Evolutionary conservation across 2,113 vertebrate species (phyloP).

Genomic region (Serinus canaria): DNA sequence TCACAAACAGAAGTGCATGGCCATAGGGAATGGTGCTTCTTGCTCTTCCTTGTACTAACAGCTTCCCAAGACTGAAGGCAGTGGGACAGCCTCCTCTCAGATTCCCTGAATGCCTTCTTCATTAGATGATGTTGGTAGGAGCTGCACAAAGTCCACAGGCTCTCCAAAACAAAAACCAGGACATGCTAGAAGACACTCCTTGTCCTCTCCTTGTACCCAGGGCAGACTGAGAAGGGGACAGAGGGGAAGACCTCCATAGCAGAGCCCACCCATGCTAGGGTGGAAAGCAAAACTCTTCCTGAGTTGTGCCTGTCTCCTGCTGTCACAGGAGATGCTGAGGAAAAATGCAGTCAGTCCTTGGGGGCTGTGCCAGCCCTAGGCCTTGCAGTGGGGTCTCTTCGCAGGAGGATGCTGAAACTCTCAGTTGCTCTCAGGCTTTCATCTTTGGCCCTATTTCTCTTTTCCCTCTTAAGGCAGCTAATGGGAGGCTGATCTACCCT

Average conservation of each 20-base stretch:
- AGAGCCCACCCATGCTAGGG: not conserved
- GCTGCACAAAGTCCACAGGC: not conserved
- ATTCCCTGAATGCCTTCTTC: not conserved
- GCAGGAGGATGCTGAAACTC: not conserved
- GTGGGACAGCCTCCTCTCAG: not conserved
- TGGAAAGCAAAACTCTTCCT: not conserved
- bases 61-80: not conserved
- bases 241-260: not conserved
- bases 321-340: not conserved
- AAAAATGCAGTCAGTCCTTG: not conserved
- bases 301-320: not conserved
- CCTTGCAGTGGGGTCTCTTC: not conserved
- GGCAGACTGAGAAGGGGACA: not conserved
- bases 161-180: not conserved
- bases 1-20: not conserved
- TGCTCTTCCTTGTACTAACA: not conserved
- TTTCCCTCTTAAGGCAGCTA: not conserved
- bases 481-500: not conserved
- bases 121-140: not conserved
- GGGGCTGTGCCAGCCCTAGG: not conserved
- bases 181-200: not conserved
- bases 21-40: not conserved
- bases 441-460: not conserved
- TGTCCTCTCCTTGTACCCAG: not conserved
- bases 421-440: not conserved